Evolutionary conservation across 2,888 invertebrate genomes (phyloP).

Genomic region (Drosophila pseudotalamancana): DNA sequence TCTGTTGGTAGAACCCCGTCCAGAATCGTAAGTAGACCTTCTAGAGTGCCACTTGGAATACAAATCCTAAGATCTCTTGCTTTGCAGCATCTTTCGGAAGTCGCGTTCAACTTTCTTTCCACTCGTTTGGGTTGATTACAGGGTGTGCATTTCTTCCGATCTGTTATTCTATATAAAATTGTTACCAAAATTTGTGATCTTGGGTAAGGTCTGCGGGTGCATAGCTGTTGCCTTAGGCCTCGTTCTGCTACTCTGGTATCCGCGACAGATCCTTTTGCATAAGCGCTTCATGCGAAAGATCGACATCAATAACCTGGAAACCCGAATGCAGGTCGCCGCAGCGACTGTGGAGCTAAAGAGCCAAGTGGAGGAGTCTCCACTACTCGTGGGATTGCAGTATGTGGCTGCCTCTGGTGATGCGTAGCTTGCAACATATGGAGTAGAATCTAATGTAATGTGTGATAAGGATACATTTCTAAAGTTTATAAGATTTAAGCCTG

Average conservation of each 20-base stretch:
- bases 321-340: slow-evolving; percentile 27
- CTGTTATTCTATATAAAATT: slow-evolving; percentile 60
- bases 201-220: slow-evolving; percentile 53
- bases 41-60: too few species aligned
- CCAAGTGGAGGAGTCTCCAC: slow-evolving; percentile 57
- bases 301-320: slow-evolving; percentile 61
- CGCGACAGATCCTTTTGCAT: slow-evolving; percentile 53
- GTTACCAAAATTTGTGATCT: slow-evolving; percentile 44
- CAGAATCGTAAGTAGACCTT: slow-evolving; percentile 85
- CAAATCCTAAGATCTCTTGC: neutral
- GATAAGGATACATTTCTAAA: slow-evolving; percentile 36
- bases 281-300: slow-evolving; percentile 67
- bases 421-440: neutral
- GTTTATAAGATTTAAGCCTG: slow-evolving; percentile 9
- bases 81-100: slow-evolving; percentile 62
- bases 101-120: slow-evolving; percentile 68
- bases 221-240: slow-evolving; percentile 52
- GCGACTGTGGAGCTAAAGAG: slow-evolving; percentile 29
- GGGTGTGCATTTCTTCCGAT: slow-evolving; percentile 58
- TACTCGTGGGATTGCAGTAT: slow-evolving; percentile 57
- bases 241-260: slow-evolving; percentile 66
- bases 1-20: slow-evolving; percentile 87
- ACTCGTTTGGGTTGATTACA: slow-evolving; percentile 76
- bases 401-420: slow-evolving; percentile 9
- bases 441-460: slow-evolving; percentile 15